These are phyloP conservation scores for Timema podura DNA, from an alignment of 2,888 invertebrate genomes.

Conservation along the genomic window DNA sequence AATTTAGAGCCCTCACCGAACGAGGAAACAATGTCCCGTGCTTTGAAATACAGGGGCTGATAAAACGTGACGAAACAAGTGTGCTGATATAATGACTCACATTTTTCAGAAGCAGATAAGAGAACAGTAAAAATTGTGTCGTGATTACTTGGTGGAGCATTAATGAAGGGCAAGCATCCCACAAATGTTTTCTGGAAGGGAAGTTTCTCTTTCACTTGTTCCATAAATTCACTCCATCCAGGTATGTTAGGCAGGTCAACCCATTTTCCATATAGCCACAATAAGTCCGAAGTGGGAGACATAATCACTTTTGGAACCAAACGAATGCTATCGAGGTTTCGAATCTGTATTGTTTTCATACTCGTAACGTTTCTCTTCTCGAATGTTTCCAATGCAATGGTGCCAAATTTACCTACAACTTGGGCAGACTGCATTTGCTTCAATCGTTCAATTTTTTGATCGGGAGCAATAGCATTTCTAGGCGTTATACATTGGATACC, in stretches of 20 bases:
- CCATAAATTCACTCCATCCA: conserved; percentile 35
- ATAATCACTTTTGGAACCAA: not conserved
- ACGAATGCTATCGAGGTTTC: not conserved
- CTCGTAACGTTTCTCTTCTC: not conserved
- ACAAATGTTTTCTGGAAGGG: conserved; percentile 20
- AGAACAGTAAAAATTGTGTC: conserved; percentile 33
- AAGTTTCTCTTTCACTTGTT: conserved; percentile 25
- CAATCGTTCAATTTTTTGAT: not conserved
- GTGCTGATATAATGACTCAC: conserved; percentile 31
- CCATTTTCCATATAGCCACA: conserved; percentile 30
- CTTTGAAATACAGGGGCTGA: conserved; percentile 39
- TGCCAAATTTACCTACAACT: not conserved
- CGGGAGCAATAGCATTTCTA: not conserved
- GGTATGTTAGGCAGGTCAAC: conserved; percentile 20
- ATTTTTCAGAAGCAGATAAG: conserved; percentile 31
- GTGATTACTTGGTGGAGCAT: conserved; percentile 30
- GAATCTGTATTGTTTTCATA: not conserved
- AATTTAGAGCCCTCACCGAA: conserved; percentile 27
- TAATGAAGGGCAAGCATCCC: conserved; percentile 26
- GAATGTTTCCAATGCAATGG: not conserved
- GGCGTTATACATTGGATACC: not conserved
- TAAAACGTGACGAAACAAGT: conserved; percentile 38
- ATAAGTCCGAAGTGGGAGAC: not conserved
- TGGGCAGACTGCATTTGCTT: not conserved
- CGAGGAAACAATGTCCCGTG: conserved; percentile 36